Conservation (phyloP, 2,113 vertebrate species). For the Cyanistes caeruleus region DNA sequence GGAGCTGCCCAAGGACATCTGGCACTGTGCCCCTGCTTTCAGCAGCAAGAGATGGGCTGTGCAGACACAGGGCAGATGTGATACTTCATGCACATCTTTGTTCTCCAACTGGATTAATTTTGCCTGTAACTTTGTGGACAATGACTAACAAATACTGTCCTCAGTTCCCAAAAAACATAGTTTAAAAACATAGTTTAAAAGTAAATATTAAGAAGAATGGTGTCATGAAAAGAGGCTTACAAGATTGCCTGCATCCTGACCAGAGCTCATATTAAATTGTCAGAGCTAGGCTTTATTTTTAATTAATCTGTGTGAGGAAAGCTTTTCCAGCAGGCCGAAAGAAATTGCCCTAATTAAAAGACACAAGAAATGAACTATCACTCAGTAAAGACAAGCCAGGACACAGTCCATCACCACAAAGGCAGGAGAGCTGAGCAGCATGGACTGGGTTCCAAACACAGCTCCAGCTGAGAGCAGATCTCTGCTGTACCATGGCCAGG, state of each 20-base stretch:
- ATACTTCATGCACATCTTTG: neutral
- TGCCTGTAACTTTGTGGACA: neutral
- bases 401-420: neutral
- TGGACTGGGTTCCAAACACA: neutral
- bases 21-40: neutral
- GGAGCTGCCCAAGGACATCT: neutral
- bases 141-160: accelerated
- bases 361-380: neutral
- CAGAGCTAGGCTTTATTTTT: neutral
- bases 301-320: slow-evolving; percentile 2
- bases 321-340: neutral
- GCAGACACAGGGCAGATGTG: neutral
- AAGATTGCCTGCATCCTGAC: neutral
- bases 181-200: neutral
- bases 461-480: neutral
- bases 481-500: accelerated
- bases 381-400: neutral
- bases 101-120: neutral
- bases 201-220: neutral
- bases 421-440: neutral
- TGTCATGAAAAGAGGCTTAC: neutral
- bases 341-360: slow-evolving; percentile 42
- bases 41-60: neutral
- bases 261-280: neutral
- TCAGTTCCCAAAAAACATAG: neutral